Evolutionary conservation across 2,888 invertebrate genomes (phyloP).

Genomic region (Phalangium opilio): DNA sequence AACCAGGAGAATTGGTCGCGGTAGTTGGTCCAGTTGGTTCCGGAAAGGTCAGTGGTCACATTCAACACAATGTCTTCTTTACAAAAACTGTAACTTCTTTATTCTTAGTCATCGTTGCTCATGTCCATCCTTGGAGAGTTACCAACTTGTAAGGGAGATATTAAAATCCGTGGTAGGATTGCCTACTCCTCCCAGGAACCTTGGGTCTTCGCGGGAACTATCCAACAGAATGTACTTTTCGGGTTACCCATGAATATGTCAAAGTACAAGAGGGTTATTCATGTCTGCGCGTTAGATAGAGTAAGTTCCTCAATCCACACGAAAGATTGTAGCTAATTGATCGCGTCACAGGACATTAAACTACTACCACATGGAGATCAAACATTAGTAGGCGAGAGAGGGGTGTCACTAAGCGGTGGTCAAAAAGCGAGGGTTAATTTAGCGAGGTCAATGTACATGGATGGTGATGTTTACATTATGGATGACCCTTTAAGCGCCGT

Average conservation of each 20-base stretch:
- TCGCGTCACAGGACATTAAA: conserved; percentile 17
- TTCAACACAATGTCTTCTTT: background rate
- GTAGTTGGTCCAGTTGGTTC: conserved; percentile 77
- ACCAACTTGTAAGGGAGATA: conserved; percentile 42
- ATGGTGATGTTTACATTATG: conserved; percentile 35
- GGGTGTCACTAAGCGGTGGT: conserved; percentile 81
- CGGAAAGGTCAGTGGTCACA: conserved; percentile 48
- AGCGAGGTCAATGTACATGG: conserved; percentile 32
- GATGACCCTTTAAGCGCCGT: conserved; percentile 38
- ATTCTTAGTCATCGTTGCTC: conserved; percentile 26
- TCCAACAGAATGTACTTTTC: conserved; percentile 84
- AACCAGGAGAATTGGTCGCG: conserved; percentile 43
- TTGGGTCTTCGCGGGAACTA: conserved; percentile 55
- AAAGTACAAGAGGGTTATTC: conserved; percentile 37
- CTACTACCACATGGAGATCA: conserved; percentile 49
- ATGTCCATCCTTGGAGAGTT: conserved; percentile 54
- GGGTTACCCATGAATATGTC: conserved; percentile 47
- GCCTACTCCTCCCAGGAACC: conserved; percentile 53
- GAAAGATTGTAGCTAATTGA: background rate
- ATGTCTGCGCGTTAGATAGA: conserved; percentile 36
- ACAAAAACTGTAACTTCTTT: no score
- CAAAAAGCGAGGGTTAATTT: conserved; percentile 61
- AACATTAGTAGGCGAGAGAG: conserved; percentile 71
- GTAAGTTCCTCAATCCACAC: background rate
- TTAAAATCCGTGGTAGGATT: conserved; percentile 43